Conservation (phyloP, 1,140 invertebrate species). For the Drosophila mauritiana region DNA sequence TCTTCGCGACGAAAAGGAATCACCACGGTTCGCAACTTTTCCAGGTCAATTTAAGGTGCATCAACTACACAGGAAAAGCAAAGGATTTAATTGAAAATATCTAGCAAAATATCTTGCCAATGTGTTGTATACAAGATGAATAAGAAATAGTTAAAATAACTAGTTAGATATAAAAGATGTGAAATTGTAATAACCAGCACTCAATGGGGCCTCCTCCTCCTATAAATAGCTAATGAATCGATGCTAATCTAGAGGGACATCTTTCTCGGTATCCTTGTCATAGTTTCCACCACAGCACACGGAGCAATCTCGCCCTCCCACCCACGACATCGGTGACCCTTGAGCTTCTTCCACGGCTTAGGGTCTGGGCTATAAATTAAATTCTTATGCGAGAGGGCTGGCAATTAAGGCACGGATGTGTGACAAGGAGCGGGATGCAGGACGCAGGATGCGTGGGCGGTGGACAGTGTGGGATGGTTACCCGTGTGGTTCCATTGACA, state of each 20-base stretch:
- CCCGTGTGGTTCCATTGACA: slow-evolving; percentile 65
- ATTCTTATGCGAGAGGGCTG: slow-evolving; percentile 58
- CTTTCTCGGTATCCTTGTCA: slow-evolving; percentile 38
- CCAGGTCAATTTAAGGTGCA: slow-evolving; percentile 47
- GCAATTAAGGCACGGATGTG: slow-evolving; percentile 66
- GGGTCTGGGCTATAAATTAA: slow-evolving; percentile 71
- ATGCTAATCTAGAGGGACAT: background rate
- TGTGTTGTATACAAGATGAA: too few species aligned
- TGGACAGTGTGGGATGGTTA: background rate
- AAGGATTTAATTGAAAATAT: background rate
- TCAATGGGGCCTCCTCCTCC: too few species aligned
- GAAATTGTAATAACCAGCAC: too few species aligned
- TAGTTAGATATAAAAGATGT: too few species aligned
- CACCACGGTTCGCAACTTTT: slow-evolving; percentile 12
- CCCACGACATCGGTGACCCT: slow-evolving; percentile 25
- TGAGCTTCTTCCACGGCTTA: slow-evolving; percentile 46
- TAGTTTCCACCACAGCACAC: slow-evolving; percentile 45
- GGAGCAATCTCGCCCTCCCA: slow-evolving; percentile 14
- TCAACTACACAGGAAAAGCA: slow-evolving; percentile 5
- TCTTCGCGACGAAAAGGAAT: slow-evolving; percentile 30
- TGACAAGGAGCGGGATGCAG: slow-evolving; percentile 4
- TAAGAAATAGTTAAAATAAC: too few species aligned
- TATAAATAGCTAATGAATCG: background rate
- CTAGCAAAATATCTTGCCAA: too few species aligned
- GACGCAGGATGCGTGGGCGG: background rate